Percentiles rank a stretch among this genome's conserved stretches.
These are phyloP conservation scores for Craniophora ligustri DNA, from an alignment of 2,888 invertebrate species.

Conservation along the genomic window DNA sequence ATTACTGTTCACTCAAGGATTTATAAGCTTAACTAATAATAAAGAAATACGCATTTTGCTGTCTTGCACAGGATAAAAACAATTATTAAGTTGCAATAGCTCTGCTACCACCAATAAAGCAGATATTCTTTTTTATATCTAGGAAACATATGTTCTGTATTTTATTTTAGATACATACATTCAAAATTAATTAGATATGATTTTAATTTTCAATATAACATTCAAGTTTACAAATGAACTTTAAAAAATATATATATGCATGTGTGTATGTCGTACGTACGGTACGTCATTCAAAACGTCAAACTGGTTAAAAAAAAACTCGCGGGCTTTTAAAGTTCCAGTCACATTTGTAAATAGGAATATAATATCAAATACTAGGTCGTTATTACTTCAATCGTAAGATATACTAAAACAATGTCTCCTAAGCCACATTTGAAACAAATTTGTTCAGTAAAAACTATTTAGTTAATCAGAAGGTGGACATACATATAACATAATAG, in stretches of 20 bases:
- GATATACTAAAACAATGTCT: slow-evolving; percentile 50
- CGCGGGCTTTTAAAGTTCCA: slow-evolving; percentile 4
- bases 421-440: slow-evolving; percentile 54
- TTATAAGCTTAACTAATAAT: not conserved
- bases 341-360: slow-evolving; percentile 42
- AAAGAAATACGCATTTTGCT: slow-evolving; percentile 23
- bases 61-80: slow-evolving; percentile 41
- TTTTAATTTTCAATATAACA: slow-evolving; percentile 48
- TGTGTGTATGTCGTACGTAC: not conserved
- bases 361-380: slow-evolving; percentile 29
- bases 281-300: slow-evolving; percentile 11
- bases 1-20: slow-evolving; percentile 2
- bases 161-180: slow-evolving; percentile 48
- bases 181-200: slow-evolving; percentile 60
- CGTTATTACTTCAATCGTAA: slow-evolving; percentile 49
- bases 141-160: slow-evolving; percentile 49
- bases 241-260: not conserved
- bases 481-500: slow-evolving; percentile 41
- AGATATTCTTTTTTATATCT: slow-evolving; percentile 45
- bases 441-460: slow-evolving; percentile 61
- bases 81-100: slow-evolving; percentile 47
- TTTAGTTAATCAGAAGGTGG: slow-evolving; percentile 47
- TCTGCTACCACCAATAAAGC: slow-evolving; percentile 57
- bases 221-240: slow-evolving; percentile 51
- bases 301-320: not conserved